phyloP scores from a whole-genome alignment of 2,888 invertebrate genomes.

The Ormyrus labotus region DNA sequence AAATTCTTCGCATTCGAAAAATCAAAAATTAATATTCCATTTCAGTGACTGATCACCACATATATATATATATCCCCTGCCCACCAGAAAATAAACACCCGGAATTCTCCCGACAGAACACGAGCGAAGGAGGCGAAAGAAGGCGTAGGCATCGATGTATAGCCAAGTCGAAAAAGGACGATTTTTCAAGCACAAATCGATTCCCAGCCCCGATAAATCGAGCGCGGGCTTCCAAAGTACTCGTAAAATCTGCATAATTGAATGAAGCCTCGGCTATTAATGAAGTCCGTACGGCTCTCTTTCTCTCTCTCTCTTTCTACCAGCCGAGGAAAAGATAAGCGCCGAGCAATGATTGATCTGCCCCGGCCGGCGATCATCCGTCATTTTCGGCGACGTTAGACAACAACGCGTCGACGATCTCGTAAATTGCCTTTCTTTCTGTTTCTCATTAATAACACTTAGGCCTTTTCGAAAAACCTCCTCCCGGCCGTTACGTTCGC shows the following conservation, averaged over 20 bases:
- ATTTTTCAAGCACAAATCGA: slow-evolving; percentile 1
- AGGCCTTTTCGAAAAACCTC: too few relatives aligned
- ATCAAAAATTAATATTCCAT: too few relatives aligned
- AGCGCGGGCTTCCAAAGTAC: slow-evolving; percentile 2
- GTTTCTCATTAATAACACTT: slow-evolving; percentile 47
- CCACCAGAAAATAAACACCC: too few relatives aligned
- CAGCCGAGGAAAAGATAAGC: slow-evolving; percentile 9
- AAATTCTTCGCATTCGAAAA: too few relatives aligned
- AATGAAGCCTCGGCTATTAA: background rate
- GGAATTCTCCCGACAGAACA: background rate
- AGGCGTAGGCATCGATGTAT: too few relatives aligned
- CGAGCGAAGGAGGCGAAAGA: background rate
- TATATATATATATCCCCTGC: too few relatives aligned
- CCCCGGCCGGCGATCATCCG: slow-evolving; percentile 35
- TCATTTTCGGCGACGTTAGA: slow-evolving; percentile 23
- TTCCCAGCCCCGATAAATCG: background rate
- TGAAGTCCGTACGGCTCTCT: background rate
- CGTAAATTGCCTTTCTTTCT: slow-evolving; percentile 55
- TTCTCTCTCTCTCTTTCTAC: too few relatives aligned
- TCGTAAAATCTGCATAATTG: slow-evolving; percentile 21
- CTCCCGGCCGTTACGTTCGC: too few relatives aligned
- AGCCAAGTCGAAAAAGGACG: background rate
- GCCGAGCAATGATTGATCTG: slow-evolving; percentile 41
- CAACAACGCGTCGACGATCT: slow-evolving; percentile 30
- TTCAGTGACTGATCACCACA: too few relatives aligned